Evolutionary conservation across 2,888 invertebrate genomes (phyloP), one percentile per base, ranked within the genome.

Genomic region (Cryptophagus acutangulus): DNA sequence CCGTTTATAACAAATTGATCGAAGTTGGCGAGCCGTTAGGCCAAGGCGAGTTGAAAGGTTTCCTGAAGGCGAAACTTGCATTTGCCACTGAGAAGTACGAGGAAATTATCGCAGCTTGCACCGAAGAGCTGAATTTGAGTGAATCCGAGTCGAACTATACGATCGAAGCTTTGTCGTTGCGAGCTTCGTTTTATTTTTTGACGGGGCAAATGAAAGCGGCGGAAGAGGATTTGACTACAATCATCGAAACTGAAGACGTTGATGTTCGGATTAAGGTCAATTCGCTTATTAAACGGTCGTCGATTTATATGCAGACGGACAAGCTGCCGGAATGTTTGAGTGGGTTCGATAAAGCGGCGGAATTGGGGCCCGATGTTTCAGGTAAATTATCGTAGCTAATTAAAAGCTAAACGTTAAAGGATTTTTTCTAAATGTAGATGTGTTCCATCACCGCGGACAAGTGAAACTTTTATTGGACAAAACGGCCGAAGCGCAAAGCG

Each of bases 401-500:
- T 12, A 25, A 9, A 25, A 35, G 12, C 36, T 36, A 10, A 20
- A 8, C 6, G 8, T 12, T 15, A 14, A 13, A 33, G 6, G 8
- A 33, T 17, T 14, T 33, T 17, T 33, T 14, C 14, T 9, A 14
- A n/a, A 6, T 33, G 12, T 16, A 14, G 96, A 96, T 66, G 81
- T 96, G 37, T 95, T 87, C 67, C 91, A 94, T 66, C 94, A 96
- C 62, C 75, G 93, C 47, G 95, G 93, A 36, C 81, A 95, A 79
- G 84, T 93, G 5, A 79, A 87, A 62, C 72, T 95, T 47, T 70
- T 94, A 33, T 70, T 89, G 59, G 92, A 92, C 41, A 81, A 84
- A 52, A 76, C 89, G 55, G 81, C 84, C 33, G 84, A 85, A 51
- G 93, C 95, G 0, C 77, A 86, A 38, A 66, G 74, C 10, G 90